Evolutionary conservation across 2,888 invertebrate species (phyloP), one percentile per base, ranked within the genome.

Genomic region (Drosophila austrosaltans): DNA sequence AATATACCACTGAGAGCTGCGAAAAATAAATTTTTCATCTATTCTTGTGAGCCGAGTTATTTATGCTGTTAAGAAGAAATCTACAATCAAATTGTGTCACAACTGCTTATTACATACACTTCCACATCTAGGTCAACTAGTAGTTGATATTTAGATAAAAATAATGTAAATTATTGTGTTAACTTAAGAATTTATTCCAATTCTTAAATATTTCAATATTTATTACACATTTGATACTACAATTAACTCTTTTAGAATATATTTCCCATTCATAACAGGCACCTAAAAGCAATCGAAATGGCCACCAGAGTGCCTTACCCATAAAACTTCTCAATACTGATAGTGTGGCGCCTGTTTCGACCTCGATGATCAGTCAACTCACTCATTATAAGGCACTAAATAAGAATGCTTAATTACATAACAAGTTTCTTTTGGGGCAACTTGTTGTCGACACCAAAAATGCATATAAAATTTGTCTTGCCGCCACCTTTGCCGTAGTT

Each of bases 401-500:
- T 57, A 58, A 32, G n/a, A 40, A 42, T 64, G 64, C 39, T 39
- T 58, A 42, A 58, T 64, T 40, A 42, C n/a, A 66, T 66, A 58
- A 61, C 54, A 66, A 20, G 40, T 39, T 30, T 16, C 16, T 16
- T 16, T 16, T 28, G 30, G 44, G 64, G 39, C 22, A 32, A 39
- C 36, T 39, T 28, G 20, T 44, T 28, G 30, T 28, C 25, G 42
- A 63, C 56, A 30, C 10, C 36, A 36, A 25, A 28, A 25, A 25
- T 39, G 12, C 44, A 20, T 10, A 60, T 36, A 54, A 59, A 66
- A 72, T 32, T 58, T 32, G 66, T 72, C 48, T 16, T 53, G 58
- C 39, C 28, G 56, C 36, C 32, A 40, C 59, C 60, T 66, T 56
- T 53, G 36, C 22, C 48, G 8, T 48, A 48, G 48, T 44, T 44